Conservation (phyloP, 2,888 invertebrate species). For the Drosophila siamana region DNA sequence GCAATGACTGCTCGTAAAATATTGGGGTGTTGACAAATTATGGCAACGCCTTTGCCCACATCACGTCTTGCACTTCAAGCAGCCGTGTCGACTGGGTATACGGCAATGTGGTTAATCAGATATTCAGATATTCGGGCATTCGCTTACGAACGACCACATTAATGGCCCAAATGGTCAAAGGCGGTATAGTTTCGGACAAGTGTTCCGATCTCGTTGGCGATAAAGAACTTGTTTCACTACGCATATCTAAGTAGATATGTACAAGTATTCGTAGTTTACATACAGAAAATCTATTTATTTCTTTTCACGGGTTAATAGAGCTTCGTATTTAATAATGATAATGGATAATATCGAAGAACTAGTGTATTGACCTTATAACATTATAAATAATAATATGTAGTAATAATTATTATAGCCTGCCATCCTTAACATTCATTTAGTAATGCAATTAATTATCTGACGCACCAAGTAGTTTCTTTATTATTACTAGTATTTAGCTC, state of each 20-base stretch:
- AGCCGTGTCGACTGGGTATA: slow-evolving; percentile 20
- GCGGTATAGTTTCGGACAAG: slow-evolving; percentile 14
- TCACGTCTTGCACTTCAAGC: slow-evolving; percentile 66
- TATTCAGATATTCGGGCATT: slow-evolving; percentile 12
- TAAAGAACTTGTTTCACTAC: slow-evolving; percentile 5
- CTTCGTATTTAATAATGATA: background rate
- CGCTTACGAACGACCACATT: slow-evolving; percentile 7
- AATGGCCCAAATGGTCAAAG: slow-evolving; percentile 3
- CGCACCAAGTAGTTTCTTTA: no score
- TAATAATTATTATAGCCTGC: no score
- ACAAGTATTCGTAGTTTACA: background rate
- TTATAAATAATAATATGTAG: no score
- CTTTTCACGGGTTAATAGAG: background rate
- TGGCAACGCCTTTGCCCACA: slow-evolving; percentile 78
- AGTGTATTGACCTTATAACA: no score
- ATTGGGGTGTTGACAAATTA: slow-evolving; percentile 84
- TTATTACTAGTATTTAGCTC: no score
- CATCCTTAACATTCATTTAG: no score
- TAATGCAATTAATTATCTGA: background rate
- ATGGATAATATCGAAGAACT: background rate
- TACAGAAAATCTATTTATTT: background rate
- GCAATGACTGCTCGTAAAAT: slow-evolving; percentile 80
- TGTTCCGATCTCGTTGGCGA: slow-evolving; percentile 8
- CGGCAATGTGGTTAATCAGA: background rate
- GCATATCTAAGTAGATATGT: slow-evolving; percentile 13